Base-by-base conservation (phyloP, 1,140 invertebrate species). In the Drosophila ohnishii region DNA sequence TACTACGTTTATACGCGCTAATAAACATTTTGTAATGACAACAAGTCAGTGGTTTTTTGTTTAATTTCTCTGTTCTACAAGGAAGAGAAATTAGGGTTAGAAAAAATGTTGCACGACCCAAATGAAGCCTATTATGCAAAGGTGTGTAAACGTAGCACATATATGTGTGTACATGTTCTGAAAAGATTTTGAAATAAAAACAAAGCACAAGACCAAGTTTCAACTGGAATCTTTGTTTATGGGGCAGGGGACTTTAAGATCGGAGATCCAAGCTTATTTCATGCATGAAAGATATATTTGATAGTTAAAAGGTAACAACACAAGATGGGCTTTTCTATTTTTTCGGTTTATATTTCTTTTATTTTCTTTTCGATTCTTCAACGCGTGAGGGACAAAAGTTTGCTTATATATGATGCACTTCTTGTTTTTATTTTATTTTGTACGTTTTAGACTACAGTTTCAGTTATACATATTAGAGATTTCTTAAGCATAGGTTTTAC, bases 301-400 rank as follows among this genome's bases (percentile, higher is more conserved):
- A 2, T 22, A 22, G 22, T 22, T 22, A 22, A 22, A 22, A 22
- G 22, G 22, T 22, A 22, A 22, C 2, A 22, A 22, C 22, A 47
- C 22, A 25, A 5, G 0, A 7, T 14, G n/a, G 2, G 5, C 5
- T 14, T 35, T 69, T 37, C 3, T 14, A 42, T 67, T 53, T 30
- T 53, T 53, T 53, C 64, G 22, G 65, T 69, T 69, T 69, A 69
- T 30, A 53, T 55, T 69, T 34, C 37, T 67, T 55, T 66, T 66
- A 69, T 69, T 69, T 66, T 69, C 62, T 69, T 69, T 69, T 69
- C 65, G 65, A 69, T 69, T 66, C 62, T 45, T 69, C 47, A 66
- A 69, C 65, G 62, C 37, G 65, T 69, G 65, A 69, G 65, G 65
- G 65, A 69, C 61, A 69, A 69, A 69, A 53, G 65, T 66, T 69